Evolutionary conservation across 1,140 invertebrate genomes (phyloP), one percentile per base, ranked within the genome.

Genomic region (Battus philenor): DNA sequence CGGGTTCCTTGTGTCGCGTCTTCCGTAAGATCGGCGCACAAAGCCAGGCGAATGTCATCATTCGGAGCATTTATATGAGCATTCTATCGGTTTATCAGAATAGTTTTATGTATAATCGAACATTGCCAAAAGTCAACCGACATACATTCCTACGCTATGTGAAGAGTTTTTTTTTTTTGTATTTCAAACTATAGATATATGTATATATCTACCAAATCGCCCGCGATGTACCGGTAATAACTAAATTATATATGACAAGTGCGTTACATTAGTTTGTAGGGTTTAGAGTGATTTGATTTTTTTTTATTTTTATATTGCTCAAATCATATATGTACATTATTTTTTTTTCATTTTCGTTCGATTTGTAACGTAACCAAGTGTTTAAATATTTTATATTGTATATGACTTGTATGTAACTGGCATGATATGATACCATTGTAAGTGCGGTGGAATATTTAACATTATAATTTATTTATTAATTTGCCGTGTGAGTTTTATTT

Each of bases 391-490:
- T 78, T 68, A n/a, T n/a, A 54, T 59, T 79, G 70, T 80, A 78
- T 72, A 73, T 69, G 65, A 61, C 71, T 65, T 58, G 66, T n/a
- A 67, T 76, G 63, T 74, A 77, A 79, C 65, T 68, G 70, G 60
- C 72, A 76, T 71, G 53, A 68, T 70, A 68, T 72, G 68, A 67
- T 75, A 76, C 66, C 69, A 71, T 65, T 80, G 65, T 80, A 77
- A 75, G 73, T 72, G 74, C 70, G 79, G 72, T 80, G 70, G 75
- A 71, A 79, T 82, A 80, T 83, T 78, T 75, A 80, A 83, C 73
- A 80, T 67, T 77, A 83, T 83, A 83, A 83, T 83, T 83, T 83
- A 83, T 83, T 83, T 83, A 83, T 83, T 83, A 75, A 83, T 83
- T 83, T 83, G 79, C 79, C 55, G 49, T 27, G 38, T 50, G 59